Conservation (phyloP, 2,113 vertebrate species). For the Mystacornis crossleyi region DNA sequence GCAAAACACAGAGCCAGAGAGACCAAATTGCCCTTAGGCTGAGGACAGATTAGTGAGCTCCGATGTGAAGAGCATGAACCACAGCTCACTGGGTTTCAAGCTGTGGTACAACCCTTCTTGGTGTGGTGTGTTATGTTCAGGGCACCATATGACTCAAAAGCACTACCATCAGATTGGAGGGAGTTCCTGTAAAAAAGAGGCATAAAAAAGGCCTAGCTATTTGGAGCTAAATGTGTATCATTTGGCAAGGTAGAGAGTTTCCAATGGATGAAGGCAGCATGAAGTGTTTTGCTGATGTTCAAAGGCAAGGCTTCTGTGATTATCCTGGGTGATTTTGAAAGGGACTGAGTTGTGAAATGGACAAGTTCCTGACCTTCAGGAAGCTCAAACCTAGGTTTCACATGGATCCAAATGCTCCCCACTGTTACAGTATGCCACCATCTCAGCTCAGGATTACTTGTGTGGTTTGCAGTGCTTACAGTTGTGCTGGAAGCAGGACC, state of each 20-base stretch:
- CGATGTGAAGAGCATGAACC: background rate
- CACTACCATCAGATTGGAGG: background rate
- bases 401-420: background rate
- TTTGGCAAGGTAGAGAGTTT: background rate
- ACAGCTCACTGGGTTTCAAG: background rate
- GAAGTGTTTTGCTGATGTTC: background rate
- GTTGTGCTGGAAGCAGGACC: background rate
- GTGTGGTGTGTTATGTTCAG: background rate
- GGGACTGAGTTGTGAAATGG: background rate
- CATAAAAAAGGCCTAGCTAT: background rate
- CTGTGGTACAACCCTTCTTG: background rate
- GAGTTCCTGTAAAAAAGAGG: background rate
- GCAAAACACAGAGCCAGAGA: background rate
- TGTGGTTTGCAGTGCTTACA: background rate
- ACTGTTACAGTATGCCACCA: fast-evolving
- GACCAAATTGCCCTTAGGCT: background rate
- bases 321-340: background rate
- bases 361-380: background rate
- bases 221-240: background rate
- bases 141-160: background rate
- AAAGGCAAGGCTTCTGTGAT: background rate
- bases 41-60: background rate
- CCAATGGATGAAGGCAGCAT: background rate
- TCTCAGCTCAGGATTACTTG: background rate
- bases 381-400: background rate